Evolutionary conservation across 2,888 invertebrate genomes (phyloP), one percentile per base, ranked within the genome.

Genomic region (Ochropacha duplaris): DNA sequence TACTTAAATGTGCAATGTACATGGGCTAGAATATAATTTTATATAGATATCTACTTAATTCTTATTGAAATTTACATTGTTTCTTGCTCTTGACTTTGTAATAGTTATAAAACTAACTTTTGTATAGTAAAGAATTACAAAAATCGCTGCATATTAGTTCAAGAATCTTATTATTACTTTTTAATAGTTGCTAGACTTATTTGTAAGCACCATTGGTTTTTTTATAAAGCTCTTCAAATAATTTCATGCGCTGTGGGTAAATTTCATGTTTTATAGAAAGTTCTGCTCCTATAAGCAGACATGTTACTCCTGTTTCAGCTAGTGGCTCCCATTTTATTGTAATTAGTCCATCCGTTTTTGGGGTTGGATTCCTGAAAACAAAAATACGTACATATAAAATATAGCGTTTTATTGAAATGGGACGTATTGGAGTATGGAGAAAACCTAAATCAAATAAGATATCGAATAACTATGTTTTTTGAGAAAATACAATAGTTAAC

Each of bases 321-420:
- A 84, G 69, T 1, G 88, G 85, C 50, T 86, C 79, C 93, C 92
- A 93, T 58, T 78, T 83, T 0, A 78, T 79, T 2, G 79, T 71
- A 36, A 87, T 74, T 22, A 81, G 31, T 36, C 76, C 69, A 57
- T 84, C 77, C 11, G 70, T 66, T 54, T 69, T 68, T 0, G 89
- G 87, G 52, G 91, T 88, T 3, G 93, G 93, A 60, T 90, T 74
- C 12, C 93, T 93, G 80, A 52, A 87, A 85, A 50, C 50, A 58
- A 50, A 58, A 55, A 65, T 56, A 44, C n/a, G 26, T 49, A 52
- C 14, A 12, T 50, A 39, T 54, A 6, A 2, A 36, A 4, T 36
- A 31, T 3, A 12, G 12, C 12, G 31, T 12, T 31, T 12, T 31
- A 31, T 31, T 31, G 12, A 31, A 12, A 2, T 31, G 12, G 31